These are phyloP conservation scores for Ameiurus melas DNA, from an alignment of 2,113 vertebrate species.

Conservation along the genomic window DNA sequence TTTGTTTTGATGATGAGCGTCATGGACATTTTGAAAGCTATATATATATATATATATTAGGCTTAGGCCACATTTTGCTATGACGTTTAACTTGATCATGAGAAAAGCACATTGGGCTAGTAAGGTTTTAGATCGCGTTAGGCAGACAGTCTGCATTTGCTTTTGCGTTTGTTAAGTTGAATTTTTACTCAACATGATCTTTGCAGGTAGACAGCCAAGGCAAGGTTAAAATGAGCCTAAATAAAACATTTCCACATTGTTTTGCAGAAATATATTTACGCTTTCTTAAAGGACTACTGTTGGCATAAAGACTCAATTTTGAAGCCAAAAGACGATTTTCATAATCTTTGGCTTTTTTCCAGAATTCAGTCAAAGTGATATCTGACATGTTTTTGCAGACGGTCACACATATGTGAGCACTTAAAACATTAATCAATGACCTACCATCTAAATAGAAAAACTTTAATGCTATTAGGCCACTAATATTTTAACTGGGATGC, in stretches of 20 bases:
- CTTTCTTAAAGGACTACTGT: neutral
- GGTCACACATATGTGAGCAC: no score
- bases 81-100: neutral
- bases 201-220: neutral
- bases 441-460: neutral
- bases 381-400: neutral
- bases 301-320: neutral
- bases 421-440: neutral
- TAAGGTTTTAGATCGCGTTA: neutral
- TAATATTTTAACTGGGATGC: neutral
- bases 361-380: neutral
- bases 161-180: neutral
- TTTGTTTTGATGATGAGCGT: neutral
- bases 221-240: neutral
- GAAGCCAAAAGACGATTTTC: neutral
- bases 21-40: neutral
- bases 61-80: neutral
- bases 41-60: neutral
- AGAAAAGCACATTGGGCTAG: neutral
- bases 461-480: neutral
- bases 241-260: conserved; percentile 1
- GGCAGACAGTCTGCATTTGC: conserved; percentile 4
- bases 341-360: neutral
- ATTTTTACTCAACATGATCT: neutral
- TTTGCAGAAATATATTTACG: neutral